Conservation (phyloP, 2,888 invertebrate species). For the Microplitis deprimator region DNA sequence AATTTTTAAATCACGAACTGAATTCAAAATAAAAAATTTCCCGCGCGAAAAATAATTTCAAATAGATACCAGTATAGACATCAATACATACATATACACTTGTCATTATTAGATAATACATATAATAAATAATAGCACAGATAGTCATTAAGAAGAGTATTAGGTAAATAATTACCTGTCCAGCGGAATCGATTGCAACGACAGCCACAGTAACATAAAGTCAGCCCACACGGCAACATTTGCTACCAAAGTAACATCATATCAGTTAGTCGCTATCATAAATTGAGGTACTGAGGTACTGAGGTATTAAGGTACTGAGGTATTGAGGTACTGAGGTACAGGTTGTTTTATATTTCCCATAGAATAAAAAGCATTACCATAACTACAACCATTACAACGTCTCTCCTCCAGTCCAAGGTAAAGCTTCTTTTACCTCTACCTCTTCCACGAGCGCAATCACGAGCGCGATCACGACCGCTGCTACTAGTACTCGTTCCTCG, state of each 20-base stretch:
- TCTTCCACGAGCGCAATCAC: neutral
- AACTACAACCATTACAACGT: neutral
- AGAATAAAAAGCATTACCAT: neutral
- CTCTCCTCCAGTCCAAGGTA: neutral
- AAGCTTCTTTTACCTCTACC: neutral
- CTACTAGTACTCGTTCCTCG: neutral
- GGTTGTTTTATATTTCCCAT: neutral
- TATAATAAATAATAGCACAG: neutral
- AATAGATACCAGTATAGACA: too few species aligned
- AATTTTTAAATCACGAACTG: too few species aligned
- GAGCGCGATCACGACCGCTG: too few species aligned
- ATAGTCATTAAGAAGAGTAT: neutral
- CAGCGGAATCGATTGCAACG: neutral
- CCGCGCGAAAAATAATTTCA: too few species aligned
- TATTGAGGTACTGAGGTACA: neutral
- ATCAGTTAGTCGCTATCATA: neutral
- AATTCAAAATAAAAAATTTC: too few species aligned
- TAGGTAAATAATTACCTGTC: neutral
- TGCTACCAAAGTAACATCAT: neutral
- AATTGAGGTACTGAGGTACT: neutral
- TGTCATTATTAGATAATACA: too few species aligned
- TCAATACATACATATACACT: too few species aligned
- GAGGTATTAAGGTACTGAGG: too few species aligned
- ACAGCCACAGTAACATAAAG: neutral
- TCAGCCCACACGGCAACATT: neutral